Base-by-base conservation (phyloP, 2,797 vertebrate genomes). In the Muscicapa striata region DNA sequence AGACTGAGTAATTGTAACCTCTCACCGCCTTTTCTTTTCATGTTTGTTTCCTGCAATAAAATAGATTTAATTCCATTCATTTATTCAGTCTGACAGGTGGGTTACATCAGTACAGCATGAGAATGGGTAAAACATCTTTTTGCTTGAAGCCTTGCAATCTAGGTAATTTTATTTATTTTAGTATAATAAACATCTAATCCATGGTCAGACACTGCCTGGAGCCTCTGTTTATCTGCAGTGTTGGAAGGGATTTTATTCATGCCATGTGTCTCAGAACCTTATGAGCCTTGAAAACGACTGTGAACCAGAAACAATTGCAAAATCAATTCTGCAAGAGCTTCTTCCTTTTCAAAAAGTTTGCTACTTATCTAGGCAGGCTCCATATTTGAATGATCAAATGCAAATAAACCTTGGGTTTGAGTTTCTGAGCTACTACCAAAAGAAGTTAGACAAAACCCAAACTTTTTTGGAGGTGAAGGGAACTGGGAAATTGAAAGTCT, bases 121-220 rank as follows among this genome's bases (percentile, higher is more conserved):
- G 73, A 86, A 77, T 4, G 13, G 11, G 20, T 91, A 85, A 89
- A 93, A 79, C 32, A 49, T 73, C n/a, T 41, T 92, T 89, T 93
- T 91, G 58, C 93, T 93, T 78, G 51, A 87, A 87, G 89, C 54
- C 20, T 87, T 94, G 62, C 62, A 75, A 64, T 80, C 54, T 62
- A 89, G 73, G 51, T 93, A 89, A 92, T 94, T 92, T 80, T 77
- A 84, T 93, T 95, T 95, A 70, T 90, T 93, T 94, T 64, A 70
- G 61, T 83, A 74, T 83, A 93, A 87, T 85, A 87, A 87, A 75
- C 46, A 74, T 66, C 69, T 85, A 83, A 89, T 87, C 72, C 43
- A 5, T 68, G 81, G 67, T 80, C 86, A 95, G 68, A 82, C 45
- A 10, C 19, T 78, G 92, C 92, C 93, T 80, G 76, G 41, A 96